These are phyloP conservation scores for Galerucella nymphaeae DNA, from an alignment of 2,888 invertebrate genomes.

Conservation along the genomic window DNA sequence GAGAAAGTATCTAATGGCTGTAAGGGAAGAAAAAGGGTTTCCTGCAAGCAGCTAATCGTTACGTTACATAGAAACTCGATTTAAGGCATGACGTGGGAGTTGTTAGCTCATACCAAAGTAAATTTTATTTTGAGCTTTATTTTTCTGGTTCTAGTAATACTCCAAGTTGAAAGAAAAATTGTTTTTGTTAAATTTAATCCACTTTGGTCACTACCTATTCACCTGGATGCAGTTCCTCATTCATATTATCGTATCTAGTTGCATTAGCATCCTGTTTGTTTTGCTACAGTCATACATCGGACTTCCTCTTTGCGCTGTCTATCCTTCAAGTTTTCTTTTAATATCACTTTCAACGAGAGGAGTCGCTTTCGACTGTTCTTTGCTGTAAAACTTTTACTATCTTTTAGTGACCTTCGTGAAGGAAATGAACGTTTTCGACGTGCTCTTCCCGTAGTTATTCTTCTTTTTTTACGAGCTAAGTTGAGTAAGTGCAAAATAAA, in stretches of 20 bases:
- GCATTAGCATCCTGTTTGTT: constrained; percentile 58
- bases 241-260: constrained; percentile 13
- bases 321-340: constrained; percentile 55
- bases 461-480: background rate
- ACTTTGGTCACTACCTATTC: background rate
- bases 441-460: background rate
- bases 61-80: constrained; percentile 37
- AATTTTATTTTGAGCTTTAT: background rate
- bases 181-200: too few relatives aligned
- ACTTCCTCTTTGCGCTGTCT: constrained; percentile 56
- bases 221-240: constrained; percentile 12
- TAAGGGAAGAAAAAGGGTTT: constrained; percentile 27
- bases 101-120: background rate
- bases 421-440: background rate
- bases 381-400: constrained; percentile 45
- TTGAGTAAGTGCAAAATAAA: too few relatives aligned
- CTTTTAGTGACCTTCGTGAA: constrained; percentile 43
- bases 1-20: constrained; percentile 24
- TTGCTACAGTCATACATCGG: constrained; percentile 63
- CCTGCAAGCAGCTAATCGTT: constrained; percentile 30
- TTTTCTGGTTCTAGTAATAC: too few relatives aligned
- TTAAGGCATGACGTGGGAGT: constrained; percentile 16
- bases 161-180: too few relatives aligned
- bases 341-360: constrained; percentile 43
- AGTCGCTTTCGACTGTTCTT: constrained; percentile 18